These are phyloP conservation scores for Pogonophryne albipinna DNA, from an alignment of 2,797 vertebrate species.

Conservation along the genomic window DNA sequence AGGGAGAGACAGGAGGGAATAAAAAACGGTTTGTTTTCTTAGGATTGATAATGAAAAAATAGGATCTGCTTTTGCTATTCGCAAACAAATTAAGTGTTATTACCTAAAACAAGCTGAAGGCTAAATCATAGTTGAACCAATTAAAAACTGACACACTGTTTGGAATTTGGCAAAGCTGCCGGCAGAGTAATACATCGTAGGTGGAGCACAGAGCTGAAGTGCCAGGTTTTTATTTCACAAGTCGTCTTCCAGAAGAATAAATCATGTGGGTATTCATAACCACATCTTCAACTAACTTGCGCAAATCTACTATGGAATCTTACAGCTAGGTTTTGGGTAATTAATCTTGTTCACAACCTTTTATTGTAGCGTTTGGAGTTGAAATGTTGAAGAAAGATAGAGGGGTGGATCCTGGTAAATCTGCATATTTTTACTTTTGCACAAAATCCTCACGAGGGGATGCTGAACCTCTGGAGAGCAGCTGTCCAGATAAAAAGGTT, in stretches of 20 bases:
- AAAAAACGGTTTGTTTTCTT: neutral
- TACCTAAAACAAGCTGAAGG: constrained; percentile 7
- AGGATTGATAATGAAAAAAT: neutral
- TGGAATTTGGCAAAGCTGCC: constrained; percentile 1
- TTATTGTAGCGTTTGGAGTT: neutral
- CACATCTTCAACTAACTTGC: constrained; percentile 4
- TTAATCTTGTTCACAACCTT: neutral
- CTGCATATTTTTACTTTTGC: neutral
- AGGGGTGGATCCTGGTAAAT: accelerated
- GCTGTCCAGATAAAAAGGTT: constrained; percentile 41
- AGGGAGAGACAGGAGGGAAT: neutral
- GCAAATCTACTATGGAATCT: neutral
- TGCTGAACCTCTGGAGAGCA: constrained; percentile 35
- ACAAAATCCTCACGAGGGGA: neutral
- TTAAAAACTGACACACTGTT: neutral
- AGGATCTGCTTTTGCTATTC: too few relatives aligned
- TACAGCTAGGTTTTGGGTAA: too few relatives aligned
- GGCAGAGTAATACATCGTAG: constrained; percentile 1
- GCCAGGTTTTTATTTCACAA: constrained; percentile 15
- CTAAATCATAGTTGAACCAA: neutral
- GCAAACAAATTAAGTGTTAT: constrained; percentile 3
- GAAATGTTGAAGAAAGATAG: neutral
- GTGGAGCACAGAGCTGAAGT: neutral
- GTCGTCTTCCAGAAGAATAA: constrained; percentile 18
- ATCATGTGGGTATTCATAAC: constrained; percentile 25